phyloP scores from a whole-genome alignment of 2,888 invertebrate genomes.

The Hyposoter dolosus region DNA sequence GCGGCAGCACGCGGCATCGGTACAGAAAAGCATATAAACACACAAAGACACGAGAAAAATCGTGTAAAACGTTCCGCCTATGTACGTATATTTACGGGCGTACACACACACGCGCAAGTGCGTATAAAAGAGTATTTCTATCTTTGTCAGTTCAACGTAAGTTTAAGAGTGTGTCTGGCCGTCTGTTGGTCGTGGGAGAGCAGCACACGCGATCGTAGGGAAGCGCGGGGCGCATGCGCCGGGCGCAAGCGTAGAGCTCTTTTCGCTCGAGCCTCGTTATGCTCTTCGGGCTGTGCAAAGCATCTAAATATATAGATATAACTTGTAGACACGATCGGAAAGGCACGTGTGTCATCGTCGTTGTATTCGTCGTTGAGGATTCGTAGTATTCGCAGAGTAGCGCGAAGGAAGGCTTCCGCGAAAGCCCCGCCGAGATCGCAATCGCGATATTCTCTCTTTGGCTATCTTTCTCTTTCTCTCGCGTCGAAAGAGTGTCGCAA shows the following conservation, averaged over 20 bases:
- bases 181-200: slow-evolving; percentile 33
- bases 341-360: slow-evolving; percentile 73
- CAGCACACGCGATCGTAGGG: slow-evolving; percentile 59
- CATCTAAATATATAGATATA: slow-evolving; percentile 44
- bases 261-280: slow-evolving; percentile 47
- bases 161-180: slow-evolving; percentile 11
- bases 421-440: slow-evolving; percentile 74
- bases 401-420: slow-evolving; percentile 83
- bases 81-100: neutral
- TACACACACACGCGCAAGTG: neutral
- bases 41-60: slow-evolving; percentile 55
- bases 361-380: slow-evolving; percentile 68
- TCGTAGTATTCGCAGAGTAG: slow-evolving; percentile 83
- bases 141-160: slow-evolving; percentile 28
- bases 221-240: slow-evolving; percentile 64
- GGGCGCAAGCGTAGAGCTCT: neutral
- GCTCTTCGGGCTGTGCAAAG: slow-evolving; percentile 8
- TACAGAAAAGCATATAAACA: slow-evolving; percentile 26
- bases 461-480: slow-evolving; percentile 50
- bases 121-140: slow-evolving; percentile 7
- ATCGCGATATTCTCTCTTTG: slow-evolving; percentile 25
- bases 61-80: slow-evolving; percentile 30
- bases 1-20: slow-evolving; percentile 33
- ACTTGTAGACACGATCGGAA: slow-evolving; percentile 51
- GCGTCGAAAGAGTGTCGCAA: slow-evolving; percentile 79